Evolutionary conservation across 2,888 invertebrate genomes (phyloP).

Genomic region (Graphium colonna): DNA sequence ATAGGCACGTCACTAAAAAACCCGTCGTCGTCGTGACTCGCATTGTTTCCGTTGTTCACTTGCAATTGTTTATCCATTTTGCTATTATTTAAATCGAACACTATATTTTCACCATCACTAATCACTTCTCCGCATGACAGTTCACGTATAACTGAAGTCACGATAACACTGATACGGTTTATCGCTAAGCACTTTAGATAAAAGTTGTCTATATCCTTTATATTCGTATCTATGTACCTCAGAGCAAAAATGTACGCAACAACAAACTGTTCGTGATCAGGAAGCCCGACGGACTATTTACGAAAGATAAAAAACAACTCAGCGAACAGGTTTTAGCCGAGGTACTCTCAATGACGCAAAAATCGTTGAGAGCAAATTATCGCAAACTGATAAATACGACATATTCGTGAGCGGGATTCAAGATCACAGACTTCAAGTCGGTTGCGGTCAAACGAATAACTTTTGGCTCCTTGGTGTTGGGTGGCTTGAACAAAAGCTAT

Average conservation of each 20-base stretch:
- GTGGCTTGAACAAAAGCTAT: conserved; percentile 70
- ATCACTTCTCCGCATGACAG: conserved; percentile 41
- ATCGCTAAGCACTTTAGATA: conserved; percentile 53
- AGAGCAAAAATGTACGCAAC: conserved; percentile 39
- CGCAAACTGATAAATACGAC: conserved; percentile 38
- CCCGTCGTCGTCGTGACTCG: conserved; percentile 56
- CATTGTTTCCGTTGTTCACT: conserved; percentile 30
- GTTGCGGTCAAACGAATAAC: conserved; percentile 53
- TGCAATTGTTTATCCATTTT: conserved; percentile 43
- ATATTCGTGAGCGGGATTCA: conserved; percentile 25
- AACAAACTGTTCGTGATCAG: conserved; percentile 47
- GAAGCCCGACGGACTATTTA: conserved; percentile 62
- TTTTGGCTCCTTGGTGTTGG: conserved; percentile 41
- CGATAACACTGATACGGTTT: conserved; percentile 49
- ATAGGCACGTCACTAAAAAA: conserved; percentile 62
- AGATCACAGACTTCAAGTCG: conserved; percentile 49
- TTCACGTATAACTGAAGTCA: conserved; percentile 40
- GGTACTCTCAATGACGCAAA: conserved; percentile 62
- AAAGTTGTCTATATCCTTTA: conserved; percentile 42
- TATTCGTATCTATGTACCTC: conserved; percentile 32
- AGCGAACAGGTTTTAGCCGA: conserved; percentile 63
- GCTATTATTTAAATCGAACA: conserved; percentile 33
- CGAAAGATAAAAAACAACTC: conserved; percentile 61
- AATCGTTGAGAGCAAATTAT: conserved; percentile 38
- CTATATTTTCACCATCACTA: conserved; percentile 25